phyloP scores from a whole-genome alignment of 2,113 vertebrate species.

The Labeo catla region DNA sequence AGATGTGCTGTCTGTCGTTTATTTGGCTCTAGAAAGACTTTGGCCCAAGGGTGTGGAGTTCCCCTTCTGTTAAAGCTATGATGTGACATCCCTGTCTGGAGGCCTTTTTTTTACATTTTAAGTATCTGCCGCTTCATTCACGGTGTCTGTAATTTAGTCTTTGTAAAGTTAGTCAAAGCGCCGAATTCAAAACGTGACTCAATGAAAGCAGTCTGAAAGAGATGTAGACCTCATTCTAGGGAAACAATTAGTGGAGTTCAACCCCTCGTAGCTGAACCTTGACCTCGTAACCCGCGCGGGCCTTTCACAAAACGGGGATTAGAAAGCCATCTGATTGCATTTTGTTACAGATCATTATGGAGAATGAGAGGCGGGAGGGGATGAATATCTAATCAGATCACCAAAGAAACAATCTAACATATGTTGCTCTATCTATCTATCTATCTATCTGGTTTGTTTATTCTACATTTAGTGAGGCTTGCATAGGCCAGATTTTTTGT shows the following conservation, averaged over 20 bases:
- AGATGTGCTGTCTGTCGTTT: constrained; percentile 49
- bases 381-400: constrained; percentile 47
- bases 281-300: constrained; percentile 28
- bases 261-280: constrained; percentile 48
- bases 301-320: constrained; percentile 53
- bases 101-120: constrained; percentile 40
- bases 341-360: constrained; percentile 41
- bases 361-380: constrained; percentile 30
- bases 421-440: constrained; percentile 14
- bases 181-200: constrained; percentile 32
- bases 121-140: constrained; percentile 41
- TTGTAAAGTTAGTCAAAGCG: constrained; percentile 42
- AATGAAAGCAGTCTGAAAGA: constrained; percentile 50
- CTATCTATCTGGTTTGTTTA: not conserved
- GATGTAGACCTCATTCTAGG: constrained; percentile 31
- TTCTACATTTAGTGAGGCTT: not conserved
- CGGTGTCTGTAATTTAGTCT: constrained; percentile 51
- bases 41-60: constrained; percentile 53
- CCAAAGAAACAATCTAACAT: not conserved
- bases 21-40: constrained; percentile 48
- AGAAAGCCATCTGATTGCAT: constrained; percentile 56
- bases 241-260: constrained; percentile 52
- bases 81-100: constrained; percentile 51
- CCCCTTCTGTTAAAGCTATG: constrained; percentile 38
- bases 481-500: not conserved